Conservation (phyloP, 2,113 vertebrate genomes). For the Pampusana beccarii region DNA sequence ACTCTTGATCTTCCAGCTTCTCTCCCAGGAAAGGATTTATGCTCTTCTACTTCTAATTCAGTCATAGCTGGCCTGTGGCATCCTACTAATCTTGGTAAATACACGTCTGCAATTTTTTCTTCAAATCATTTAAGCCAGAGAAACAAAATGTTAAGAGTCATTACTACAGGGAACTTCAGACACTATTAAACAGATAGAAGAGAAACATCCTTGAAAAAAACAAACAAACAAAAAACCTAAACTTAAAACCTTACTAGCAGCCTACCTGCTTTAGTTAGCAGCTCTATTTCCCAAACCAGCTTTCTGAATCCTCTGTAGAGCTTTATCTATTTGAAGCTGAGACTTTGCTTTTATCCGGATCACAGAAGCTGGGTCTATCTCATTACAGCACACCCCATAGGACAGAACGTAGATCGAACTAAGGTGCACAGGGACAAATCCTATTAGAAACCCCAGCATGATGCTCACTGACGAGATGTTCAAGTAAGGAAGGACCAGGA, state of each 20-base stretch:
- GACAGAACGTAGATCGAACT: background rate
- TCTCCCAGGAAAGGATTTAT: background rate
- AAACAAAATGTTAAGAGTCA: background rate
- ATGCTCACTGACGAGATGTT: background rate
- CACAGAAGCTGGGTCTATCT: background rate
- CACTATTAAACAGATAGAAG: background rate
- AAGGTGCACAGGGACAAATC: conserved; percentile 28
- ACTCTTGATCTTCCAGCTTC: background rate
- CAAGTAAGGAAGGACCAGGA: background rate
- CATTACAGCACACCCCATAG: background rate
- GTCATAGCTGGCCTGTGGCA: background rate
- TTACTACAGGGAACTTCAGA: background rate
- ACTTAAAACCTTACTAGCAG: background rate
- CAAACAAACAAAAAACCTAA: background rate
- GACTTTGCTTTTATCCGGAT: background rate
- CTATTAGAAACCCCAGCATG: conserved; percentile 55
- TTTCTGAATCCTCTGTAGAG: background rate
- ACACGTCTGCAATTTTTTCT: background rate
- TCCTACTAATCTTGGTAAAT: background rate
- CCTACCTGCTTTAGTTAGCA: background rate
- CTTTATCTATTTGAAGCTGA: background rate
- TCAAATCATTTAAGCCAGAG: background rate
- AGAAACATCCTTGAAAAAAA: background rate
- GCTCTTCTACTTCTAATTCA: background rate
- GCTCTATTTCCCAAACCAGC: background rate